Percentiles rank a stretch among this genome's conserved stretches.
Conservation (phyloP, 2,113 vertebrate genomes). For the Ochotona curzoniae region DNA sequence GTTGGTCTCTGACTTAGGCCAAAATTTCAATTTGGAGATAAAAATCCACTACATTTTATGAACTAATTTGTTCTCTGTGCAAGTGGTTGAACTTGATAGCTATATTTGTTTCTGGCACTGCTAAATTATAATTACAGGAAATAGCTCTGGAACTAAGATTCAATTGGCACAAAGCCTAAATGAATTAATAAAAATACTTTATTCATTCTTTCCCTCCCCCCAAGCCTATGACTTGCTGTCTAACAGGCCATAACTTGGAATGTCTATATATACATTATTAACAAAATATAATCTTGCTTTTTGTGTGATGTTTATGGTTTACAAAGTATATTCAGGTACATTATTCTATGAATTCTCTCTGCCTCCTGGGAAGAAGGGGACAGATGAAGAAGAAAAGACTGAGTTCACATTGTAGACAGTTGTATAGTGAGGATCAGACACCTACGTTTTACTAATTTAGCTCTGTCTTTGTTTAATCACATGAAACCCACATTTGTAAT, state of each 20-base stretch:
- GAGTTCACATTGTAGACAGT: not conserved
- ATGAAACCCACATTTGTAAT: not conserved
- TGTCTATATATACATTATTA: not conserved
- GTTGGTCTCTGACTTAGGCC: conserved; percentile 66
- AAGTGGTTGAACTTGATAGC: conserved; percentile 75
- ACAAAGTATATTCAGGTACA: not conserved
- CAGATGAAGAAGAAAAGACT: not conserved
- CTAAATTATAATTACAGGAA: conserved; percentile 76
- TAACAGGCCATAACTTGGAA: conserved; percentile 26
- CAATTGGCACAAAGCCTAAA: conserved; percentile 69
- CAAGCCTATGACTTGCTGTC: conserved; percentile 26
- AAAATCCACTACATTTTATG: conserved; percentile 77
- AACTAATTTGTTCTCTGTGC: conserved; percentile 77
- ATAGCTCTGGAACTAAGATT: conserved; percentile 73
- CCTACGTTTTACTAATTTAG: not conserved
- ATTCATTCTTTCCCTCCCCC: not conserved
- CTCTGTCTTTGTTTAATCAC: conserved; percentile 19
- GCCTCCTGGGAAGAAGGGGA: not conserved
- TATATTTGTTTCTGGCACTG: conserved; percentile 77
- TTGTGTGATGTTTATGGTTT: not conserved
- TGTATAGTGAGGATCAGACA: not conserved
- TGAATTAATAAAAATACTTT: conserved; percentile 68
- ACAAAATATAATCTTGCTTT: not conserved
- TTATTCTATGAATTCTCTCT: not conserved
- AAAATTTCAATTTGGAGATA: conserved; percentile 80